These are phyloP conservation scores for Bombus terrestris DNA, from an alignment of 1,140 invertebrate genomes.

Conservation along the genomic window DNA sequence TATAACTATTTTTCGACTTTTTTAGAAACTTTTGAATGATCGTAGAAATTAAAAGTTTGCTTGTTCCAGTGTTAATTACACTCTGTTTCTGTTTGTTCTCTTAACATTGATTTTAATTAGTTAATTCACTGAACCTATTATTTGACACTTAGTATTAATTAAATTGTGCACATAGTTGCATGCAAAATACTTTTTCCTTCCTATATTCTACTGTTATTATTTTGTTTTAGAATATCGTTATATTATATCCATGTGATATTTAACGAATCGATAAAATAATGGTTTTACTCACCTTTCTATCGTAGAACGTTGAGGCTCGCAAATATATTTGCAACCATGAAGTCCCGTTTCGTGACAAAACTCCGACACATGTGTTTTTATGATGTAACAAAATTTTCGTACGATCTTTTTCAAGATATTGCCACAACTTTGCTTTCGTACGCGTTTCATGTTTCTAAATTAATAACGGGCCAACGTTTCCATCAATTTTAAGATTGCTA, in stretches of 20 bases:
- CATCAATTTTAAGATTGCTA: not conserved
- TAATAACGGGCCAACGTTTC: not conserved
- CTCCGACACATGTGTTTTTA: slow-evolving; percentile 60
- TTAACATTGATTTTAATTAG: too few species aligned
- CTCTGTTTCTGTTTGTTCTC: too few species aligned
- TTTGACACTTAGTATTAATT: too few species aligned
- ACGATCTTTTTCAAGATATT: not conserved
- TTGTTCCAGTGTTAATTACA: too few species aligned
- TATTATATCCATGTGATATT: not conserved
- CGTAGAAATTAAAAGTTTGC: too few species aligned
- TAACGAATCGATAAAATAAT: not conserved
- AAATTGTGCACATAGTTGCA: too few species aligned
- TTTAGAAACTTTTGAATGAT: too few species aligned
- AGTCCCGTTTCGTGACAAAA: slow-evolving; percentile 72
- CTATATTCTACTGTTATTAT: not conserved
- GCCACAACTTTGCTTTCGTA: not conserved
- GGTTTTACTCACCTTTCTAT: slow-evolving; percentile 59
- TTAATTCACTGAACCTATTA: too few species aligned
- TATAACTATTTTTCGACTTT: too few species aligned
- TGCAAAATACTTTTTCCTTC: too few species aligned
- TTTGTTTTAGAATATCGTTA: not conserved
- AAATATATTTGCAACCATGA: slow-evolving; percentile 76
- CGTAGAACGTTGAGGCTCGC: slow-evolving; percentile 60
- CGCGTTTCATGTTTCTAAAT: slow-evolving; percentile 2
- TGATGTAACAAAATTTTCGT: not conserved